These are phyloP conservation scores for Eutolmus rufibarbis DNA, from an alignment of 2,888 invertebrate species.

Conservation along the genomic window DNA sequence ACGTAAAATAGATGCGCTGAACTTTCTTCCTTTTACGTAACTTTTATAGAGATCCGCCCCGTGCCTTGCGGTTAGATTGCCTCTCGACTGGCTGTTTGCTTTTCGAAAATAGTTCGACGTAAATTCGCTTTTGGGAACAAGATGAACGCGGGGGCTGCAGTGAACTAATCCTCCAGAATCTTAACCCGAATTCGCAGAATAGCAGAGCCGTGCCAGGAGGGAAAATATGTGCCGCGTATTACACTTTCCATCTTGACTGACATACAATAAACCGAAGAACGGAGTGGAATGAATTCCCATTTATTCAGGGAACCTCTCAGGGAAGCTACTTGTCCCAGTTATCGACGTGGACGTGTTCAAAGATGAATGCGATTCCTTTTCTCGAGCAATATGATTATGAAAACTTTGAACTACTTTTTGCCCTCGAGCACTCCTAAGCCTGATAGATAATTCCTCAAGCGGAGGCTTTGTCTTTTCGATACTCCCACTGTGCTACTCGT, in stretches of 20 bases:
- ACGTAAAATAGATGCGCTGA: neutral
- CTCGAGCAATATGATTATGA: neutral
- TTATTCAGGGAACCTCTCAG: conserved; percentile 9
- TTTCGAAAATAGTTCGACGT: neutral
- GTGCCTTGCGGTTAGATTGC: neutral
- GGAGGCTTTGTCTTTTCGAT: neutral
- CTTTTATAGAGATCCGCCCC: neutral
- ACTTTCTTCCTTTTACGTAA: neutral
- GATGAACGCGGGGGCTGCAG: neutral
- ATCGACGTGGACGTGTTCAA: neutral
- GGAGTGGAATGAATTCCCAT: neutral
- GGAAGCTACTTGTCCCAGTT: conserved; percentile 1
- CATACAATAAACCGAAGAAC: neutral
- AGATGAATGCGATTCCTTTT: neutral
- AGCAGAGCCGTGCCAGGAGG: neutral
- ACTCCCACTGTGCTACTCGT: neutral
- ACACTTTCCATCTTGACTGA: neutral
- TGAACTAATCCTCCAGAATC: neutral
- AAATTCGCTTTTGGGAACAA: neutral
- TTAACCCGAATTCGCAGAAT: neutral
- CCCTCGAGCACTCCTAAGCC: neutral
- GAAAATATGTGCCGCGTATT: neutral
- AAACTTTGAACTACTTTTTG: conserved; percentile 14
- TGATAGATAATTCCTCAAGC: neutral
- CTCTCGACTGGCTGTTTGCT: neutral